These are phyloP conservation scores for Cynopterus brachyotis DNA, from an alignment of 2,113 vertebrate species.

Conservation along the genomic window DNA sequence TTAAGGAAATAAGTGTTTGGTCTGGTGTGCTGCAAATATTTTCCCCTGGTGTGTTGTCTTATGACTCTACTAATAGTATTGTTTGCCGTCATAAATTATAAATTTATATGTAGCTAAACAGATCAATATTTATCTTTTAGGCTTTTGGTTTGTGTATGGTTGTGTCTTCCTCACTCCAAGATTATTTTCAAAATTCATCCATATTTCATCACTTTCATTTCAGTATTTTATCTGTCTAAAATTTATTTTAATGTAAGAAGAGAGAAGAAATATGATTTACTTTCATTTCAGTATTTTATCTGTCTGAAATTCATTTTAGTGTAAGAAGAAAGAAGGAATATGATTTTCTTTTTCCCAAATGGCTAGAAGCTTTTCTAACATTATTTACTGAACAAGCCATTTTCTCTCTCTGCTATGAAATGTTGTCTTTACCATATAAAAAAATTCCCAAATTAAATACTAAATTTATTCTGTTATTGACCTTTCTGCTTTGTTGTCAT, in stretches of 20 bases:
- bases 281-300: background rate
- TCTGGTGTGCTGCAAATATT: background rate
- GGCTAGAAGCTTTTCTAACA: background rate
- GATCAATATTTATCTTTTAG: conserved; percentile 22
- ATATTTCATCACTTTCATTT: background rate
- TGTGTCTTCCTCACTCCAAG: background rate
- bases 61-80: background rate
- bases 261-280: background rate
- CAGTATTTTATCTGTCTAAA: background rate
- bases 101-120: background rate
- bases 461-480: background rate
- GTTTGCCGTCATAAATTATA: background rate
- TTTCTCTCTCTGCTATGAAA: conserved; percentile 1
- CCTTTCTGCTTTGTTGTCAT: background rate
- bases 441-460: background rate
- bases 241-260: conserved; percentile 6
- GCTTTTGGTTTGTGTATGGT: background rate
- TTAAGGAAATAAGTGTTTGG: conserved; percentile 4
- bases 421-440: background rate
- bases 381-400: background rate
- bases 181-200: conserved; percentile 4
- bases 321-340: background rate
- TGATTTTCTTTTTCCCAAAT: background rate
- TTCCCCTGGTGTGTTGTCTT: background rate
- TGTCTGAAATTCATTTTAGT: background rate